Evolutionary conservation across 2,888 invertebrate species (phyloP), one percentile per base, ranked within the genome.

Genomic region (Ernsta delagoae): DNA sequence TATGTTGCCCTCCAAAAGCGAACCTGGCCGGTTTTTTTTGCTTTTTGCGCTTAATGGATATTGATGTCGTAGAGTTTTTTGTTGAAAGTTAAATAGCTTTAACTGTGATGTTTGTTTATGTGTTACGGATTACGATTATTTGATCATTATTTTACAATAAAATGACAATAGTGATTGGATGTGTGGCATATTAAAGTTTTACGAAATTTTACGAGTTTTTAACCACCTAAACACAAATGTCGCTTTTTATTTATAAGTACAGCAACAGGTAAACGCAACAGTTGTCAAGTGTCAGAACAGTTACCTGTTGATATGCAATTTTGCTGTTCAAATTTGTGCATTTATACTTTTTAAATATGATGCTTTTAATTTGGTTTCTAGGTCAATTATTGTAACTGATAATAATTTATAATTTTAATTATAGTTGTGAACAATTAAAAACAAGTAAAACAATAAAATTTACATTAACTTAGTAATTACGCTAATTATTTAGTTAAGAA

Each of bases 11-110:
- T 59, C 59, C 6, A 34, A 45, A 65, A n/a, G 48, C 57, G 59
- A 65, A 65, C 45, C 11, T 50, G n/a, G 24, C 16, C 31, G n/a
- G 9, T 65, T 59, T 65, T 59, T 65, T 59, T 65, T 48, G 53
- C n/a, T n/a, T n/a, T n/a, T n/a, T n/a, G 45, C 57, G 43, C 31
- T 45, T 11, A 1, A 5, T 41, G 16, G 12, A 65, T 57, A 34
- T 11, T n/a, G 63, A 54, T 54, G 24, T 54, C n/a, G 64, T 64
- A 43, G 36, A 8, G 43, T n/a, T 64, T 64, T 64, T 64, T 56
- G 54, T 56, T 9, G 12, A 41, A 43, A 56, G 34, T 24, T 54
- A n/a, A n/a, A n/a, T 7, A 43, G 11, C 11, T 24, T 54, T 54
- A 11, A 9, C 5, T 62, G 5, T 16, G 50, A 63, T 41, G 41